Percentiles rank a stretch among this genome's conserved stretches.
Evolutionary conservation across 2,888 invertebrate species (phyloP).

Genomic region (Chrysopilus asiliformis): DNA sequence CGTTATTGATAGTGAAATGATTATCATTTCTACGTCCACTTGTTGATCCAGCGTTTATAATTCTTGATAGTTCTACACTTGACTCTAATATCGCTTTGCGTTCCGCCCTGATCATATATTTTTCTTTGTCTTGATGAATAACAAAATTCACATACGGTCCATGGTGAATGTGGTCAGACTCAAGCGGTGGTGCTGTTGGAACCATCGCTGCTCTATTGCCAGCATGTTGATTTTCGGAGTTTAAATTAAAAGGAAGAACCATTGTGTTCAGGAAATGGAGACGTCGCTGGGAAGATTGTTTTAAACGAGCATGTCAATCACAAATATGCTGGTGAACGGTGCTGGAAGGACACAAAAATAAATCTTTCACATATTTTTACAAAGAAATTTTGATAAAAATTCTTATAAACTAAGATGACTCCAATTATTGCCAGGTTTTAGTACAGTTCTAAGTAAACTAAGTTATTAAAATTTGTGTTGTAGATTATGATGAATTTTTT

Average conservation of each 20-base stretch:
- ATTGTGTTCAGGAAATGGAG: no score
- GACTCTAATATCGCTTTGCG: constrained; percentile 31
- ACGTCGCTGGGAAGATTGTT: no score
- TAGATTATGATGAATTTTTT: no score
- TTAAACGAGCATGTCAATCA: no score
- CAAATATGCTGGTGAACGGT: no score
- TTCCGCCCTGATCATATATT: constrained; percentile 33
- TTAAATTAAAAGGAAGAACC: constrained; percentile 33
- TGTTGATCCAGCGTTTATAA: constrained; percentile 28
- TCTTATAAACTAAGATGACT: no score
- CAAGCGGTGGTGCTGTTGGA: constrained; percentile 32
- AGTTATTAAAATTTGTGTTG: no score
- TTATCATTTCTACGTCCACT: constrained; percentile 34
- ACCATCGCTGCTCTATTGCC: constrained; percentile 20
- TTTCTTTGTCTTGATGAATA: constrained; percentile 29
- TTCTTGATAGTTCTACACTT: constrained; percentile 33
- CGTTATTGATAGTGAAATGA: constrained; percentile 33
- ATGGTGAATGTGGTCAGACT: constrained; percentile 17
- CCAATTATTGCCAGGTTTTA: no score
- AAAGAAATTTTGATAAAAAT: no score
- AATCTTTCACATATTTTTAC: no score
- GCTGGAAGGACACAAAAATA: no score
- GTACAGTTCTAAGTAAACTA: no score
- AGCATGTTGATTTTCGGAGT: constrained; percentile 28
- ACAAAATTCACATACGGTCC: constrained; percentile 33